A percentile compares a stretch with the other conserved stretches of the same genome.
phyloP scores from a whole-genome alignment of 1,140 invertebrate species.

The Formica exsecta region DNA sequence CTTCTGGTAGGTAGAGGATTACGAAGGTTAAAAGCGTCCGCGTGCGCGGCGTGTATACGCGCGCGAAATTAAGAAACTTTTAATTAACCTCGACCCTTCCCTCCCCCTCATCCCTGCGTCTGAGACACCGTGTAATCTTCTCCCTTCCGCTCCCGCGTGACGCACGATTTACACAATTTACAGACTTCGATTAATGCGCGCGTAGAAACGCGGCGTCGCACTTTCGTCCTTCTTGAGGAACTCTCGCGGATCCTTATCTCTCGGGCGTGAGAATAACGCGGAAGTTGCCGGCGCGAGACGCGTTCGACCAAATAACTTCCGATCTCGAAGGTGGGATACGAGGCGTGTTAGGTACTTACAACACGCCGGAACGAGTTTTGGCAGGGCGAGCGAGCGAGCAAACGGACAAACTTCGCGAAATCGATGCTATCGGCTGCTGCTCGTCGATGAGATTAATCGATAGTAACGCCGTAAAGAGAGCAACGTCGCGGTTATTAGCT shows the following conservation, averaged over 20 bases:
- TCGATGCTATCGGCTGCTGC: conserved; percentile 41
- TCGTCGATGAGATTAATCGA: conserved; percentile 74
- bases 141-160: conserved; percentile 4
- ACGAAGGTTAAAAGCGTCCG: conserved; percentile 1
- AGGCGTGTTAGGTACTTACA: not conserved
- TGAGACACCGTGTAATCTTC: conserved; percentile 11
- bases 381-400: not conserved
- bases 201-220: conserved; percentile 1
- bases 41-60: not conserved
- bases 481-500: conserved; percentile 70
- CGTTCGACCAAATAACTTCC: conserved; percentile 34
- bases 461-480: conserved; percentile 67
- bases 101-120: not conserved
- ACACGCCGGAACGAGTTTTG: conserved; percentile 8
- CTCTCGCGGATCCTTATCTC: conserved; percentile 30
- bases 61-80: conserved; percentile 52
- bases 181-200: conserved; percentile 27
- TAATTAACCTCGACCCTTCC: conserved; percentile 37
- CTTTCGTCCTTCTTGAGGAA: not conserved
- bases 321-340: conserved; percentile 4
- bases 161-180: not conserved
- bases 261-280: conserved; percentile 35
- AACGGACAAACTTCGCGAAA: conserved; percentile 43
- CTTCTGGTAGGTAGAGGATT: conserved; percentile 13
- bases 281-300: conserved; percentile 23